Evolutionary conservation across 2,113 vertebrate species (phyloP).

Genomic region (Centropus bengalensis): DNA sequence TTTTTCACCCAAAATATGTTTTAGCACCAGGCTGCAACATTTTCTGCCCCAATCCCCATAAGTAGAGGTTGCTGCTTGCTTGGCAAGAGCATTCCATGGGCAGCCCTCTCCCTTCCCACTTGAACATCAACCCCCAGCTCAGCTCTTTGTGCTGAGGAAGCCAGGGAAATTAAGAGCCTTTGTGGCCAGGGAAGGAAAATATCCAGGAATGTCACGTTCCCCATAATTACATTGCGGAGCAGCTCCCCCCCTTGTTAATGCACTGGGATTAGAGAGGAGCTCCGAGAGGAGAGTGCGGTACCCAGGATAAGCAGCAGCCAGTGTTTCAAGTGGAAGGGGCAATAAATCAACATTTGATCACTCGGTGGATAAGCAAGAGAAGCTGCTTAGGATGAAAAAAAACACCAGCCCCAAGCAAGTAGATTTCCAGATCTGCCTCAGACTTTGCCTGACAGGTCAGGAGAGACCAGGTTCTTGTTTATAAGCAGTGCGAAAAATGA

Average conservation of each 20-base stretch:
- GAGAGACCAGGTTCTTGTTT: neutral
- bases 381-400: slow-evolving; percentile 24
- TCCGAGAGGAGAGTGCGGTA: neutral
- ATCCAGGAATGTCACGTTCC: neutral
- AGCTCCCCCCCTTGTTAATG: neutral
- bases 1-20: neutral
- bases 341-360: slow-evolving; percentile 33
- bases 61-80: neutral
- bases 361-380: neutral
- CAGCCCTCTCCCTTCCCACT: neutral
- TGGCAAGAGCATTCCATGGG: neutral
- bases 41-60: neutral
- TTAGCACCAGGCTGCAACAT: neutral
- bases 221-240: neutral
- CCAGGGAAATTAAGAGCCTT: neutral
- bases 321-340: slow-evolving; percentile 30
- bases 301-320: neutral
- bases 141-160: neutral
- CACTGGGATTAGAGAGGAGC: neutral
- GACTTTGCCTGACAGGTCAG: neutral
- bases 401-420: neutral
- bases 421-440: neutral
- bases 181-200: neutral
- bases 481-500: neutral
- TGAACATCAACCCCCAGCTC: neutral